Conservation (phyloP, 2,888 invertebrate species). For the Notodonta ziczac region DNA sequence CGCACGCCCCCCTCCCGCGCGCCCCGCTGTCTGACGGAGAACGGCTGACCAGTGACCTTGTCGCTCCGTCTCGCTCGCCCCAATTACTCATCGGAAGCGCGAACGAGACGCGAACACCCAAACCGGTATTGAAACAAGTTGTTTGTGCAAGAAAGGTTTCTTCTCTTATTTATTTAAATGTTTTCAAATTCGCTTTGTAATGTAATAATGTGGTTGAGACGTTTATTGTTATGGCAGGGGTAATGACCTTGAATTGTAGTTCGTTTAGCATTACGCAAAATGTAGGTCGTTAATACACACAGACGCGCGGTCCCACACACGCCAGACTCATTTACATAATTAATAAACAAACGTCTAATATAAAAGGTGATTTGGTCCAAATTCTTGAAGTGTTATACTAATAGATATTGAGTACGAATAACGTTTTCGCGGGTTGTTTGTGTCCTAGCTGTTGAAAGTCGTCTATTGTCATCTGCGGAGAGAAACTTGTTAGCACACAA, state of each 20-base stretch:
- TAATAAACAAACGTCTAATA: constrained; percentile 25
- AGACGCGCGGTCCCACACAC: constrained; percentile 15
- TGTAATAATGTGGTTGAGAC: constrained; percentile 61
- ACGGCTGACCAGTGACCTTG: constrained; percentile 83
- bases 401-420: constrained; percentile 16
- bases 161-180: constrained; percentile 77
- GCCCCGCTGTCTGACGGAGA: constrained; percentile 76
- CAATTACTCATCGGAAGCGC: constrained; percentile 41
- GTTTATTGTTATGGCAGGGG: constrained; percentile 66
- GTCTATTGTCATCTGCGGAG: constrained; percentile 13
- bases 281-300: constrained; percentile 48
- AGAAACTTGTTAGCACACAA: constrained; percentile 15
- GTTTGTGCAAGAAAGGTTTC: constrained; percentile 78
- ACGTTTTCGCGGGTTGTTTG: constrained; percentile 15
- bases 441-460: constrained; percentile 10
- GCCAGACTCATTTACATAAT: constrained; percentile 26
- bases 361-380: constrained; percentile 16
- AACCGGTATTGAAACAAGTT: constrained; percentile 71
- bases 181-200: constrained; percentile 77
- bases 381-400: constrained; percentile 16
- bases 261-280: constrained; percentile 57
- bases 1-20: constrained; percentile 64
- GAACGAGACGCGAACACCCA: constrained; percentile 51
- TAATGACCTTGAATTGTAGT: constrained; percentile 71
- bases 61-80: constrained; percentile 65